Percentiles rank a stretch among this genome's conserved stretches.
phyloP scores from a whole-genome alignment of 2,113 vertebrate species.

The Hylia prasina region DNA sequence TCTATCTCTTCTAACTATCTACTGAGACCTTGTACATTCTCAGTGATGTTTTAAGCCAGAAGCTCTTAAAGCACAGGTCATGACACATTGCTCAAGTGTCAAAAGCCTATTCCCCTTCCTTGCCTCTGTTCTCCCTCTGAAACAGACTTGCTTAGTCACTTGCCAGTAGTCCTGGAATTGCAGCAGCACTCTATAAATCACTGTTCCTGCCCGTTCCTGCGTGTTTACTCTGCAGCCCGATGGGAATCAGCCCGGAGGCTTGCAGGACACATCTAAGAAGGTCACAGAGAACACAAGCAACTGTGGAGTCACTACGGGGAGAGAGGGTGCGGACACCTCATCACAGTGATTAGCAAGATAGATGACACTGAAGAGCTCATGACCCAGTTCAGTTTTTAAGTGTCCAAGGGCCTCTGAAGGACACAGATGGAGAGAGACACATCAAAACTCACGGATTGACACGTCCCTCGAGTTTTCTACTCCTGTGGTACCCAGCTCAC shows the following conservation, averaged over 20 bases:
- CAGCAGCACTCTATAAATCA: conserved; percentile 7
- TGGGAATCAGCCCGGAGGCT: neutral
- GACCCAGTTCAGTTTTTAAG: neutral
- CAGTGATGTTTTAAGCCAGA: neutral
- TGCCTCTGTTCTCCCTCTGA: neutral
- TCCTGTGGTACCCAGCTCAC: too few species aligned
- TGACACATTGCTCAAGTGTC: neutral
- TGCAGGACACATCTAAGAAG: neutral
- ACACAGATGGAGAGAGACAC: neutral
- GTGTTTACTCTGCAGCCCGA: neutral
- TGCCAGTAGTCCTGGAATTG: neutral
- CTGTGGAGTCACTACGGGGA: neutral
- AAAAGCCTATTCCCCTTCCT: neutral
- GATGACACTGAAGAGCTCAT: neutral
- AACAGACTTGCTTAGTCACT: neutral
- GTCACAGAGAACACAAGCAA: neutral
- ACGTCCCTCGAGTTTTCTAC: too few species aligned
- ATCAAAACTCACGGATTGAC: neutral
- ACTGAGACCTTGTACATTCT: neutral
- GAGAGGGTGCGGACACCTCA: neutral
- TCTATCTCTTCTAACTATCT: neutral
- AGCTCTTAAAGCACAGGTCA: neutral
- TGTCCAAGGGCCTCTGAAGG: neutral
- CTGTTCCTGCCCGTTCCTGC: neutral
- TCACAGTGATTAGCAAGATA: neutral